phyloP scores from a whole-genome alignment of 1,140 invertebrate species.

The Cryptotermes secundus region DNA sequence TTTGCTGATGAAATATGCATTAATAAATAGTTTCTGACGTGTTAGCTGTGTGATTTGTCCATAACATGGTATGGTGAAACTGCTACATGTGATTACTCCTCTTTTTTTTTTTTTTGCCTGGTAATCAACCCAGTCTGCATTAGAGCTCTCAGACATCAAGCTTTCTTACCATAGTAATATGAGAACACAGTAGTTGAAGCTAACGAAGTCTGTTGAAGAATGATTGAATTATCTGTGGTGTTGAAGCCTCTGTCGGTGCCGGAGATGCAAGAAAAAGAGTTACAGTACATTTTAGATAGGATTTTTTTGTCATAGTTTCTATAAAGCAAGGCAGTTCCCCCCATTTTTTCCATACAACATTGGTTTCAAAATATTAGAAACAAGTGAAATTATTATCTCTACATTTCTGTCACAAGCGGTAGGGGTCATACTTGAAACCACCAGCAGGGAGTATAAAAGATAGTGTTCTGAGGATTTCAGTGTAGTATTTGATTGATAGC shows the following conservation, averaged over 20 bases:
- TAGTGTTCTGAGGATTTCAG: no score
- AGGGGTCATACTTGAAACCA: no score
- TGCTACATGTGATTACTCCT: not conserved
- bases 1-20: not conserved
- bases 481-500: no score
- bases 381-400: no score
- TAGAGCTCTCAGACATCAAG: not conserved
- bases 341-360: not conserved
- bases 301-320: not conserved
- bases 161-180: not conserved
- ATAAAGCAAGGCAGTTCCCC: not conserved
- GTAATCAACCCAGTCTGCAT: not conserved
- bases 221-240: not conserved
- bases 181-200: not conserved
- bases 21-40: no score
- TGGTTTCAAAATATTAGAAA: not conserved
- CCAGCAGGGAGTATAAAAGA: no score
- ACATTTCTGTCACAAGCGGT: no score
- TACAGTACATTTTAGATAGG: not conserved
- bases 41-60: not conserved
- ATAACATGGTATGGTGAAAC: not conserved
- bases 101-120: not conserved
- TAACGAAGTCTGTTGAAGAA: not conserved
- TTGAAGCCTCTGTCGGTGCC: not conserved
- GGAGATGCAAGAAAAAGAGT: not conserved